A percentile compares a stretch with the other conserved stretches of the same genome.
phyloP scores from a whole-genome alignment of 2,888 invertebrate species.

The Dromius quadrimaculatus region DNA sequence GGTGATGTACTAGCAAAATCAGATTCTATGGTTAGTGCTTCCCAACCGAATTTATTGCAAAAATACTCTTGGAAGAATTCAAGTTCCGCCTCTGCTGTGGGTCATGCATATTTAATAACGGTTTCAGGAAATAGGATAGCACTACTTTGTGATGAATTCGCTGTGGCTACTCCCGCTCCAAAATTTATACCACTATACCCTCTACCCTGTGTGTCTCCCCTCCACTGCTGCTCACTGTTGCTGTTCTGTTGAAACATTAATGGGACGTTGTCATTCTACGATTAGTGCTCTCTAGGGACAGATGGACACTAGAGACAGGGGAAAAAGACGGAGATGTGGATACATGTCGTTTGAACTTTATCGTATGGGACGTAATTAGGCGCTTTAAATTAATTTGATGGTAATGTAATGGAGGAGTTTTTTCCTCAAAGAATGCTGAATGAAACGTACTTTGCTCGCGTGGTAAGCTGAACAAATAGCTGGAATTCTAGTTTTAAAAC shows the following conservation, averaged over 20 bases:
- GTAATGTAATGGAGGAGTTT: conserved; percentile 20
- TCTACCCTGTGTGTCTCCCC: conserved; percentile 30
- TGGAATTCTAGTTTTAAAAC: no score
- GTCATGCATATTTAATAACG: conserved; percentile 58
- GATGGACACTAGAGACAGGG: conserved; percentile 7
- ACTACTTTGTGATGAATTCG: conserved; percentile 56
- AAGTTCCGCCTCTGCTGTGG: no score
- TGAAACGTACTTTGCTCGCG: no score
- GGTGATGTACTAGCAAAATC: no score
- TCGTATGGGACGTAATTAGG: conserved; percentile 34
- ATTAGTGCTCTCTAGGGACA: conserved; percentile 59
- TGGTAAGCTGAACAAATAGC: no score
- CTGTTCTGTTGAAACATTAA: conserved; percentile 59
- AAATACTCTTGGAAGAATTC: no score
- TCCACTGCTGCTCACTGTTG: conserved; percentile 54
- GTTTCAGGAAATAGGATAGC: conserved; percentile 56
- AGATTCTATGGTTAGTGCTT: no score
- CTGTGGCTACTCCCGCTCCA: conserved; percentile 54
- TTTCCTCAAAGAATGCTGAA: conserved; percentile 1
- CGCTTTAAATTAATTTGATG: conserved; percentile 33
- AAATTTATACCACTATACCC: no score
- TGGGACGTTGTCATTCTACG: conserved; percentile 59
- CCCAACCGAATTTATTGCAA: no score
- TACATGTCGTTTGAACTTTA: conserved; percentile 31
- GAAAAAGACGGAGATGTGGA: conserved; percentile 6